Conservation (phyloP, 2,797 vertebrate genomes). For the Antennarius maculatus region DNA sequence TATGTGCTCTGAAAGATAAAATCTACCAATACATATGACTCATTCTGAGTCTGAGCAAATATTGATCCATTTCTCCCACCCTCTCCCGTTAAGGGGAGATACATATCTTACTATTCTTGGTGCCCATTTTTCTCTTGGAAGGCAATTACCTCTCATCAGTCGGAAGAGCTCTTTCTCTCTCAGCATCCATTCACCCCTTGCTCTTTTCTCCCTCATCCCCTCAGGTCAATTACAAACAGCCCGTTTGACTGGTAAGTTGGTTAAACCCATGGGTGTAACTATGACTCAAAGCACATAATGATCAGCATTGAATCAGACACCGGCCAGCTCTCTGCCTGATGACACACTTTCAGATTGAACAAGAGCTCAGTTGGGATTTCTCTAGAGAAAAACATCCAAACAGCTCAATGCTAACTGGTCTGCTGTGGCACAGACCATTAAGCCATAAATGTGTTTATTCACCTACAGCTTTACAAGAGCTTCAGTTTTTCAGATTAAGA, state of each 20-base stretch:
- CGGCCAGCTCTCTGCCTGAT: not conserved
- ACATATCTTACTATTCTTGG: conserved; percentile 34
- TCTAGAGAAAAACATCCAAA: conserved; percentile 4
- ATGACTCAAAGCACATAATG: conserved; percentile 26
- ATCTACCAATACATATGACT: conserved; percentile 47
- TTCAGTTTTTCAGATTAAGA: not conserved
- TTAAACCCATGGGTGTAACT: conserved; percentile 14
- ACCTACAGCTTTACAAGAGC: conserved; percentile 1
- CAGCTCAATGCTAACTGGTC: not conserved
- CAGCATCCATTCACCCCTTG: conserved; percentile 20
- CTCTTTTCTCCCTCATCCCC: conserved; percentile 17
- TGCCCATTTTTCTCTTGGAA: conserved; percentile 35
- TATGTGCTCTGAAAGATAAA: conserved; percentile 46
- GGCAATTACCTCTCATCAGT: conserved; percentile 50
- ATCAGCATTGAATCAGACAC: conserved; percentile 24
- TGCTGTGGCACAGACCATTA: conserved; percentile 8
- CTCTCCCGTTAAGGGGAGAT: conserved; percentile 48
- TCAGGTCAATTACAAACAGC: conserved; percentile 37
- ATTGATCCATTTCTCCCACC: conserved; percentile 64
- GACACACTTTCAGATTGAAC: not conserved
- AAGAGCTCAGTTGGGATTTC: conserved; percentile 4
- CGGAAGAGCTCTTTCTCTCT: conserved; percentile 10
- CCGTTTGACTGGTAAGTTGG: conserved; percentile 9
- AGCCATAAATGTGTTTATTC: not conserved
- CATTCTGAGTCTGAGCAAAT: conserved; percentile 52